Percentiles rank a stretch among this genome's conserved stretches.
Evolutionary conservation across 2,113 vertebrate species (phyloP).

Genomic region (Protobothrops mucrosquamatus): DNA sequence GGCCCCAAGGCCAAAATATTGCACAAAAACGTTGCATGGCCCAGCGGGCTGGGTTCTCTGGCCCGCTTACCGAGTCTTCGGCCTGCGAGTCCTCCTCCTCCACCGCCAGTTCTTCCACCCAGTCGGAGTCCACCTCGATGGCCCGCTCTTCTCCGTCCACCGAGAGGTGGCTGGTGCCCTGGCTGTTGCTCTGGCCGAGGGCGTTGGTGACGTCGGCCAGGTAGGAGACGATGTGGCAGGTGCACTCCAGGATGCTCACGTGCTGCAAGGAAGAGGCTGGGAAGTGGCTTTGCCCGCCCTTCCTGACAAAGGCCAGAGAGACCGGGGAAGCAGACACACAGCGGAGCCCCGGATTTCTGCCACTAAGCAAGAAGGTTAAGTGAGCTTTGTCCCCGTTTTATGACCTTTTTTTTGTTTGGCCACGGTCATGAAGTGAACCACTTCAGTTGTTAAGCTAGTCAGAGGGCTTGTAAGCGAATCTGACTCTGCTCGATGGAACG

Average conservation of each 20-base stretch:
- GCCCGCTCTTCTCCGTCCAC: conserved; percentile 94
- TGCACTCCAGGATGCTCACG: conserved; percentile 90
- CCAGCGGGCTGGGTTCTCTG: background rate
- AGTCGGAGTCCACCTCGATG: conserved; percentile 97
- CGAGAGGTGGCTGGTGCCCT: conserved; percentile 85
- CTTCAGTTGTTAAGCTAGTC: background rate
- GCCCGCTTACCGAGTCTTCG: conserved; percentile 87
- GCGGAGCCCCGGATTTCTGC: background rate
- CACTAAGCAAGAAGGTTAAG: background rate
- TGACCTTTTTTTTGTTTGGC: background rate
- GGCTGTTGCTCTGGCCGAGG: conserved; percentile 84
- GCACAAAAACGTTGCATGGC: accelerated
- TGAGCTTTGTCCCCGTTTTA: background rate
- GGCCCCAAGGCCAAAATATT: background rate
- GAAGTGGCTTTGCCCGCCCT: accelerated
- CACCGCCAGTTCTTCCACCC: conserved; percentile 95
- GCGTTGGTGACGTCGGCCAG: conserved; percentile 96
- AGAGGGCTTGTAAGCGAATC: background rate
- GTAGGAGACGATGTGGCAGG: conserved; percentile 95
- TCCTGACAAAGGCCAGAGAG: background rate
- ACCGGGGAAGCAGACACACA: background rate
- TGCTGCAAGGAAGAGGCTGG: conserved; percentile 70
- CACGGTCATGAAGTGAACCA: background rate
- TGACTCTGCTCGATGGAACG: background rate
- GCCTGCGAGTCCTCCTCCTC: conserved; percentile 98